phyloP scores from a whole-genome alignment of 2,113 vertebrate species.

The Caracal caracal region DNA sequence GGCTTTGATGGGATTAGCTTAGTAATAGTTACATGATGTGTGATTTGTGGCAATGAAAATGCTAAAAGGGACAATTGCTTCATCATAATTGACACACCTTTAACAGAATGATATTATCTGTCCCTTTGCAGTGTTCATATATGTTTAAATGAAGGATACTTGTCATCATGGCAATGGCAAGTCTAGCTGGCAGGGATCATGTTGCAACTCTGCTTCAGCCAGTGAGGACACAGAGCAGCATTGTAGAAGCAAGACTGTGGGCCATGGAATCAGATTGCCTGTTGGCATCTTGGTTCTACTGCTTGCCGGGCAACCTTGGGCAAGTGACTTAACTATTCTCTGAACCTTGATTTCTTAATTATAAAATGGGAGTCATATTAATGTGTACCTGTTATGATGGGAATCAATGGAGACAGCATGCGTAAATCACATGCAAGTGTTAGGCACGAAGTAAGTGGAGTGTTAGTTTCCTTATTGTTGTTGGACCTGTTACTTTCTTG shows the following conservation, averaged over 20 bases:
- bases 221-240: background rate
- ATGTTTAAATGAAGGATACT: background rate
- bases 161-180: background rate
- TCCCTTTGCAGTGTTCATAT: background rate
- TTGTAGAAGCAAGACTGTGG: background rate
- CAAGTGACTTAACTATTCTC: background rate
- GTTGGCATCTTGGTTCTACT: background rate
- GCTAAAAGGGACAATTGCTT: background rate
- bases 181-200: background rate
- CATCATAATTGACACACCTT: background rate
- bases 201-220: background rate
- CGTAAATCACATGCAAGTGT: background rate
- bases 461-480: background rate
- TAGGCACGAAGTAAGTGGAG: background rate
- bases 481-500: background rate
- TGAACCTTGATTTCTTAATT: background rate
- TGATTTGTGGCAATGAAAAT: constrained; percentile 29
- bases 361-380: background rate
- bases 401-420: background rate
- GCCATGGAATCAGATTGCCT: background rate
- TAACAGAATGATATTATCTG: background rate
- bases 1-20: constrained; percentile 37
- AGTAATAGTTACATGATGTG: background rate
- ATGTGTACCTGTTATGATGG: background rate
- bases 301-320: background rate